These are phyloP conservation scores for Drosophila maculinotata DNA, from an alignment of 2,888 invertebrate species.

Conservation along the genomic window DNA sequence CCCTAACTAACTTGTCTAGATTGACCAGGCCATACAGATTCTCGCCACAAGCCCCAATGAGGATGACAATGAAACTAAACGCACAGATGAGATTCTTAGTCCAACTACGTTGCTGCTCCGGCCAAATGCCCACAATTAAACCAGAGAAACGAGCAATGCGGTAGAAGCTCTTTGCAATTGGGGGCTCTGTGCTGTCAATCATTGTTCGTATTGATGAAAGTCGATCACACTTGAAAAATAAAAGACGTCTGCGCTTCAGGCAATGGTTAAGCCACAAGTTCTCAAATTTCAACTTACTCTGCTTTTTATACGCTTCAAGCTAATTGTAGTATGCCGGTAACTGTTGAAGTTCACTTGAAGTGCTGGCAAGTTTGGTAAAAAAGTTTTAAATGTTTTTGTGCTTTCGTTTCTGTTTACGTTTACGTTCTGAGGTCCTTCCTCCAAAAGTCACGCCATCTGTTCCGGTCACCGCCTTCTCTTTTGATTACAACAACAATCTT, in stretches of 20 bases:
- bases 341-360: background rate
- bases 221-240: slow-evolving; percentile 6
- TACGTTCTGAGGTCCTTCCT: slow-evolving; percentile 13
- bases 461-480: background rate
- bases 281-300: slow-evolving; percentile 1
- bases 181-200: slow-evolving; percentile 28
- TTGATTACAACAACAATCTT: slow-evolving; percentile 23
- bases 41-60: slow-evolving; percentile 77
- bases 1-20: slow-evolving; percentile 68
- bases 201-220: slow-evolving; percentile 21
- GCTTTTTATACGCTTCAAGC: slow-evolving; percentile 54
- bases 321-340: slow-evolving; percentile 25
- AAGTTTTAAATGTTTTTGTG: slow-evolving; percentile 73
- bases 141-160: slow-evolving; percentile 74
- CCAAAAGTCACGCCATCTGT: background rate
- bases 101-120: slow-evolving; percentile 55
- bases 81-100: slow-evolving; percentile 56
- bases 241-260: slow-evolving; percentile 27
- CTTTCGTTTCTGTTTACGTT: slow-evolving; percentile 44
- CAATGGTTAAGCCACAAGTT: slow-evolving; percentile 32
- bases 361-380: slow-evolving; percentile 17
- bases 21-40: slow-evolving; percentile 74
- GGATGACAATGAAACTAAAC: slow-evolving; percentile 69
- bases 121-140: slow-evolving; percentile 82
- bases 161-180: slow-evolving; percentile 73